Evolutionary conservation across 2,797 vertebrate species (phyloP).

Genomic region (Dendrocincla fuliginosa): DNA sequence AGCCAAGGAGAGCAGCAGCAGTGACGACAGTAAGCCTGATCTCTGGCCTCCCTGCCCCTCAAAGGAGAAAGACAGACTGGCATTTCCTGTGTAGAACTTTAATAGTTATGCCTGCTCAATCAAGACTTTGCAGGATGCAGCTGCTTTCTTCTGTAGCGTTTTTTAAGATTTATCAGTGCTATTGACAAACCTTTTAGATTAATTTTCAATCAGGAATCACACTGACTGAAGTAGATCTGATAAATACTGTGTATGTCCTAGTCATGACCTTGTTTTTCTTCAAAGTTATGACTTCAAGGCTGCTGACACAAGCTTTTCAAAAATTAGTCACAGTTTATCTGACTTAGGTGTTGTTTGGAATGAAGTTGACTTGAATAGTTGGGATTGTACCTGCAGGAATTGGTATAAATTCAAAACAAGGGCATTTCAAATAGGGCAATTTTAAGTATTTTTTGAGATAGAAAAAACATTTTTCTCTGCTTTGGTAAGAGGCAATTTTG

Average conservation of each 20-base stretch:
- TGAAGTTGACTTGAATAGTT: not conserved
- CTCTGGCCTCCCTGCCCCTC: not conserved
- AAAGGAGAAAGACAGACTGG: not conserved
- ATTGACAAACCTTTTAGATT: not conserved
- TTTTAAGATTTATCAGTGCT: not conserved
- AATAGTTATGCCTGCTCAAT: not conserved
- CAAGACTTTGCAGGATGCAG: not conserved
- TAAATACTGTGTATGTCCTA: not conserved
- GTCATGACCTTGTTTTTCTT: not conserved
- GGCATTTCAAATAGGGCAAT: not conserved
- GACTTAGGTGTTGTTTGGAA: not conserved
- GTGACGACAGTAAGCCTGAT: not conserved
- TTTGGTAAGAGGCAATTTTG: not conserved
- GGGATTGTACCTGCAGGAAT: not conserved
- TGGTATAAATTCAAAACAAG: not conserved
- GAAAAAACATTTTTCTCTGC: accelerated
- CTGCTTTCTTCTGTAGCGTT: not conserved
- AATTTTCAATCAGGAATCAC: not conserved
- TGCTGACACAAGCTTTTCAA: not conserved
- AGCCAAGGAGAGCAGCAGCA: not conserved
- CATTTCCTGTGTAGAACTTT: not conserved
- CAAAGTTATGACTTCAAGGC: not conserved
- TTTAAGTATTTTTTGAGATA: not conserved
- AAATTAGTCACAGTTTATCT: not conserved
- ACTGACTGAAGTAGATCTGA: not conserved